Percentiles rank a stretch among this genome's conserved stretches.
These are phyloP conservation scores for Pocillopora verrucosa DNA, from an alignment of 64 coral and sea anemone genomes.

Conservation along the genomic window DNA sequence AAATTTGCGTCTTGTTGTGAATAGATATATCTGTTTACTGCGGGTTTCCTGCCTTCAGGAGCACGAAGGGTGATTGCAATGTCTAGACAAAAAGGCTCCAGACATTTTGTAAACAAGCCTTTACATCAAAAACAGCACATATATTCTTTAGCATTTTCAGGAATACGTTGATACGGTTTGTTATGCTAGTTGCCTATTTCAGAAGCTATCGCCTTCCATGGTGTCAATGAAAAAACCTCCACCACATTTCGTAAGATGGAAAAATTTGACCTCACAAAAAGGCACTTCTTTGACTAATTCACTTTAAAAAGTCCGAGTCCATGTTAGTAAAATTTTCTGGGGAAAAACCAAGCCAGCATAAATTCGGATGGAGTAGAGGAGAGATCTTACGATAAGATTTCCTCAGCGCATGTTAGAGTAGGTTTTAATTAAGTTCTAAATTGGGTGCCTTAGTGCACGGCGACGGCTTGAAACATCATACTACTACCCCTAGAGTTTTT, in stretches of 20 bases:
- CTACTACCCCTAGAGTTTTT: neutral
- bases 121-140: neutral
- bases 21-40: conserved; percentile 16
- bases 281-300: neutral
- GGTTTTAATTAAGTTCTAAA: too few relatives aligned
- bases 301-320: too few relatives aligned
- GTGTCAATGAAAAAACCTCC: neutral
- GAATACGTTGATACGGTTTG: neutral
- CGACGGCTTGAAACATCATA: too few relatives aligned
- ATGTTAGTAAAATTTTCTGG: too few relatives aligned
- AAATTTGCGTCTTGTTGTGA: conserved; percentile 11
- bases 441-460: too few relatives aligned
- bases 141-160: neutral
- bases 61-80: neutral
- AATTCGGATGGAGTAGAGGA: too few relatives aligned
- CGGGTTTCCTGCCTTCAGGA: neutral
- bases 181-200: neutral
- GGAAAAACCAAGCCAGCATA: too few relatives aligned
- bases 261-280: neutral
- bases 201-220: neutral
- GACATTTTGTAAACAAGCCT: neutral
- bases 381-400: too few relatives aligned
- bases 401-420: too few relatives aligned
- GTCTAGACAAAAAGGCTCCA: conserved; percentile 34
- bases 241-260: neutral